Base-by-base conservation (phyloP, 92 coral and sea anemone genomes). In the Meandrina meandrites region DNA sequence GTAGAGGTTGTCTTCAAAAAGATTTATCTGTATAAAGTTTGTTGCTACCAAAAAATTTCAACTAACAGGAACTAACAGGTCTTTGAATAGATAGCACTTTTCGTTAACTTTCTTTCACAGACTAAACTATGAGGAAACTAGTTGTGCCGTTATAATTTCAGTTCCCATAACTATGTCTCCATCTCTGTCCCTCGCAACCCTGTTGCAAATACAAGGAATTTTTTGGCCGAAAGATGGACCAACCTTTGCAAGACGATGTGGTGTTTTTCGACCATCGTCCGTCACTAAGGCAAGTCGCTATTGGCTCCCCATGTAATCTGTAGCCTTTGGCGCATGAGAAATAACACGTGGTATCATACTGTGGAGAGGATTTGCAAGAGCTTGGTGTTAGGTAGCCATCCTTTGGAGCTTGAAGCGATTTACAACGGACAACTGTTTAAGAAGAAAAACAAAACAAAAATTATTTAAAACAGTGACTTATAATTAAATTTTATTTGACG, bases 241-340 rank as follows among this genome's bases (percentile, higher is more conserved):
- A 24, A 86, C 88, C 88, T 86, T 60, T 53, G 34, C 88, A 86
- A 68, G 68, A 35, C 15, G 70, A n/a, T 34, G 36, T 83, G 60
- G 73, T 60, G 68, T 84, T 81, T 68, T 84, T 81, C 45, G 92
- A 79, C 93, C 93, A 90, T 31, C 87, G 84, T 21, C 93, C 93
- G 53, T 76, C 76, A n/a, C 81, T 86, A 68, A 90, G 83, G 54
- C 95, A 92, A 28, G 93, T 87, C 22, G 57, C 72, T 74, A 87
- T 87, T 74, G 85, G 88, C 16, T 81, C 78, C 47, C 95, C 95
- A 40, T 83, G 56, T 48, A 92, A 48, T 53, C 91, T 89, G 79
- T 90, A 92, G 60, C 95, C 95, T 70, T 78, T 80, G 54, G 19
- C 58, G 48, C 95, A 92, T 12, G 88, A 66, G 67, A 70, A 92